A percentile compares a stretch with the other conserved stretches of the same genome.
These are phyloP conservation scores for Dendroctonus ponderosae DNA, from an alignment of 1,140 invertebrate genomes.

Conservation along the genomic window DNA sequence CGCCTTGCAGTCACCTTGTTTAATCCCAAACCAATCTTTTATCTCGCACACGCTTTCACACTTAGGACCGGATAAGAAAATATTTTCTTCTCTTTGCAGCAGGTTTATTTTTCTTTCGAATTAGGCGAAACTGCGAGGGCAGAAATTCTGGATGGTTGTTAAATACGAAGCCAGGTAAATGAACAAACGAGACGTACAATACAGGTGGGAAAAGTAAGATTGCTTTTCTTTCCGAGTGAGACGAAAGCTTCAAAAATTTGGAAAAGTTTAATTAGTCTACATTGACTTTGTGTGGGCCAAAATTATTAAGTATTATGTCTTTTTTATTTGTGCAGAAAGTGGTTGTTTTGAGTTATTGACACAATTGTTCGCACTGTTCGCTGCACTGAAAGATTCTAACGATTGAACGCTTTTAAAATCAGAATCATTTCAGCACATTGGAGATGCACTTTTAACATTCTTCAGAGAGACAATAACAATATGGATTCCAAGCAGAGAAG, in stretches of 20 bases:
- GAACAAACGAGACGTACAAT: too few species aligned
- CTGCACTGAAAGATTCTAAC: too few species aligned
- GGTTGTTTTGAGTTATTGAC: too few species aligned
- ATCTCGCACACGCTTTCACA: slow-evolving; percentile 50
- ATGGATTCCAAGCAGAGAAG: slow-evolving; percentile 29
- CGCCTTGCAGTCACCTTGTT: slow-evolving; percentile 36
- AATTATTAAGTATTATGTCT: too few species aligned
- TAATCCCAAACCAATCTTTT: slow-evolving; percentile 46
- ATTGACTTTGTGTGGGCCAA: too few species aligned
- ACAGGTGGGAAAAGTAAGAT: too few species aligned
- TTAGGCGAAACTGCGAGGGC: slow-evolving; percentile 12
- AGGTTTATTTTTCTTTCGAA: slow-evolving; percentile 40
- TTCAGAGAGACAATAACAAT: slow-evolving; percentile 19
- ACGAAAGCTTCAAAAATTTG: too few species aligned
- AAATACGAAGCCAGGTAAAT: not conserved
- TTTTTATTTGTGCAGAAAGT: too few species aligned
- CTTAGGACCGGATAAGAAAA: slow-evolving; percentile 45
- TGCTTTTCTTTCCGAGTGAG: too few species aligned
- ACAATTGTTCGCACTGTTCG: too few species aligned
- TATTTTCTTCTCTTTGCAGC: slow-evolving; percentile 40
- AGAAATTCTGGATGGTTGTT: not conserved
- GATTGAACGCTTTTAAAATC: too few species aligned
- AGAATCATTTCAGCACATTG: not conserved
- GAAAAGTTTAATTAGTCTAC: too few species aligned
- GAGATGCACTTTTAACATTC: not conserved